phyloP scores from a whole-genome alignment of 2,888 invertebrate species.

The Ennomos quercinarius region DNA sequence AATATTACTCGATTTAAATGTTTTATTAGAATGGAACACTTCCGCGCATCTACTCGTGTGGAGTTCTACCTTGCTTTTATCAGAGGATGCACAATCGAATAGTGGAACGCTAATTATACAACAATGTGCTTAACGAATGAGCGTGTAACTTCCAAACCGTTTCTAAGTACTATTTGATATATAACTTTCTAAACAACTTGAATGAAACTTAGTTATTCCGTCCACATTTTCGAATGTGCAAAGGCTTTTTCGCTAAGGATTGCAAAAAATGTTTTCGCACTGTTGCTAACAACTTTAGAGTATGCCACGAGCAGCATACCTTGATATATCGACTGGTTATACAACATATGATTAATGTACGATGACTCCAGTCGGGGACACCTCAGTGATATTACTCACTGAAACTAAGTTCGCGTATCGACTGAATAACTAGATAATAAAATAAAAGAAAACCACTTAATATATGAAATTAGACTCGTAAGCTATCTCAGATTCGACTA shows the following conservation, averaged over 20 bases:
- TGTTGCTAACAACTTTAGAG: slow-evolving; percentile 50
- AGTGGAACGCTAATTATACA: slow-evolving; percentile 9
- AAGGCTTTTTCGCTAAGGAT: slow-evolving; percentile 43
- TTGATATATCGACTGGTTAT: slow-evolving; percentile 55
- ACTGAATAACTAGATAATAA: slow-evolving; percentile 79
- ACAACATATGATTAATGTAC: slow-evolving; percentile 47
- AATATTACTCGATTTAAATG: slow-evolving; percentile 23
- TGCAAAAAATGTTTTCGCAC: slow-evolving; percentile 67
- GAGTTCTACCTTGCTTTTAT: slow-evolving; percentile 4
- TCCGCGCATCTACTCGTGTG: slow-evolving; percentile 2
- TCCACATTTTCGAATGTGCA: slow-evolving; percentile 79
- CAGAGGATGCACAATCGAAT: slow-evolving; percentile 19
- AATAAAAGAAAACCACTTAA: slow-evolving; percentile 64
- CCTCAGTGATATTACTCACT: slow-evolving; percentile 77
- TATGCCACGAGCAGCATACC: slow-evolving; percentile 37
- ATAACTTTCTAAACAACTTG: slow-evolving; percentile 21
- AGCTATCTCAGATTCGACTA: slow-evolving; percentile 84
- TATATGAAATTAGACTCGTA: slow-evolving; percentile 75
- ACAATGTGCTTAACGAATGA: slow-evolving; percentile 8
- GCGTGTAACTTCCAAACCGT: neutral
- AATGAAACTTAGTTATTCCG: slow-evolving; percentile 65
- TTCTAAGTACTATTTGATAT: slow-evolving; percentile 14
- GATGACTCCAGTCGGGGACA: slow-evolving; percentile 61
- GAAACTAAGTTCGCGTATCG: slow-evolving; percentile 71
- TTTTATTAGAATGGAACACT: slow-evolving; percentile 19